Conservation (phyloP, 2,797 vertebrate species). For the Limosa lapponica region DNA sequence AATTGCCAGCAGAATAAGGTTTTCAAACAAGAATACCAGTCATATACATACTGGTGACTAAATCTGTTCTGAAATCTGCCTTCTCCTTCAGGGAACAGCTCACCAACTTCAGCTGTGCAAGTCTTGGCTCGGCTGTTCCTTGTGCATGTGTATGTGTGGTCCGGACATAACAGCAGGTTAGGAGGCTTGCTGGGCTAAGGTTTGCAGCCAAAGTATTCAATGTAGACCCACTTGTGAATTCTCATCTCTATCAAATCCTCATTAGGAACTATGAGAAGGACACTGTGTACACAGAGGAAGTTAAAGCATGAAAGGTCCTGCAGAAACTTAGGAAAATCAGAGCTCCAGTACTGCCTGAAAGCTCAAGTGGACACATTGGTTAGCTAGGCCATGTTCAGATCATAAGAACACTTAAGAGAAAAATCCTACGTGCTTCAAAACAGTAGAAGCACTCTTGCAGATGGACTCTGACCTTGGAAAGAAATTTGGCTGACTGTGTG, state of each 20-base stretch:
- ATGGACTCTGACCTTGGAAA: not conserved
- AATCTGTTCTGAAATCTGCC: not conserved
- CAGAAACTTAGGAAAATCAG: not conserved
- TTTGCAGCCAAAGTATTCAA: not conserved
- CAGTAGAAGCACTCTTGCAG: not conserved
- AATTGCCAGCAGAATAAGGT: not conserved
- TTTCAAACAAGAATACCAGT: not conserved
- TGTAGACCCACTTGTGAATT: not conserved
- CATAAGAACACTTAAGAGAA: not conserved
- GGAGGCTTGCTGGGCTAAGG: not conserved
- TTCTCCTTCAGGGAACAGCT: not conserved
- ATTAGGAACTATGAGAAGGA: not conserved
- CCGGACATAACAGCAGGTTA: not conserved
- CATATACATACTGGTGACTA: not conserved
- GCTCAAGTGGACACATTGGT: not conserved
- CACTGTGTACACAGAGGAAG: not conserved
- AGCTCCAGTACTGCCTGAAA: not conserved
- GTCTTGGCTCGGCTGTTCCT: not conserved
- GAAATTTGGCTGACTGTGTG: not conserved
- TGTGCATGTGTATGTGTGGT: rapidly evolving
- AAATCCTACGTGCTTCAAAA: not conserved
- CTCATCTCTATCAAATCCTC: not conserved
- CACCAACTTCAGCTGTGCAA: not conserved
- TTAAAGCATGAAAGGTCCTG: not conserved
- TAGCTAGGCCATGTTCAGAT: not conserved